These are phyloP conservation scores for Acropora tenuis DNA, from an alignment of 64 coral and sea anemone genomes.

Conservation along the genomic window DNA sequence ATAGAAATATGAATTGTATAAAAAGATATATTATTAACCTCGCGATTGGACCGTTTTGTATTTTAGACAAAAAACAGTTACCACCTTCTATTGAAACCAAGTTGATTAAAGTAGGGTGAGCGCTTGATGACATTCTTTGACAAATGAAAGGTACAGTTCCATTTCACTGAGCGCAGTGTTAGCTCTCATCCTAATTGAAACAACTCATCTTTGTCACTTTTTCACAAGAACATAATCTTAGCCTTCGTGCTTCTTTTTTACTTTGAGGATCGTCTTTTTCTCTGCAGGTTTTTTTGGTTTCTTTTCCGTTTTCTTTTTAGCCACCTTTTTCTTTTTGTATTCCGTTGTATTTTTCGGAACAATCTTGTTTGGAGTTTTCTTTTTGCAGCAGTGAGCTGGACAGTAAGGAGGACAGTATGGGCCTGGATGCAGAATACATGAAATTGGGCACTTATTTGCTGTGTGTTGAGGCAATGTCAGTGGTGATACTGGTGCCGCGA, in stretches of 20 bases:
- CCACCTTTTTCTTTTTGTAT: not conserved
- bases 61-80: not conserved
- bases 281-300: not conserved
- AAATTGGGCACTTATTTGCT: constrained; percentile 12
- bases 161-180: too few species aligned
- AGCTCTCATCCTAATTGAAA: too few species aligned
- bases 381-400: constrained; percentile 31
- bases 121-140: too few species aligned
- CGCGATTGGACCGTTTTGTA: not conserved
- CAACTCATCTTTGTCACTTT: too few species aligned
- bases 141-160: too few species aligned
- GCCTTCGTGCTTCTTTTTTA: constrained; percentile 16
- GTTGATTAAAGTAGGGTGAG: not conserved
- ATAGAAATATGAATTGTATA: too few species aligned
- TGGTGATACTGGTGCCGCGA: not conserved
- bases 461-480: not conserved
- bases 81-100: not conserved
- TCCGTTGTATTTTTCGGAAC: not conserved
- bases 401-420: constrained; percentile 26
- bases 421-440: not conserved
- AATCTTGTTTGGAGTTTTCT: not conserved
- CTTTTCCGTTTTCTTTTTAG: not conserved
- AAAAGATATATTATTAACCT: not conserved
- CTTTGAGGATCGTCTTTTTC: constrained; percentile 27
- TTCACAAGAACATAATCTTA: not conserved